Evolutionary conservation across 2,888 invertebrate species (phyloP), one percentile per base, ranked within the genome.

Genomic region (Unio delphinus): DNA sequence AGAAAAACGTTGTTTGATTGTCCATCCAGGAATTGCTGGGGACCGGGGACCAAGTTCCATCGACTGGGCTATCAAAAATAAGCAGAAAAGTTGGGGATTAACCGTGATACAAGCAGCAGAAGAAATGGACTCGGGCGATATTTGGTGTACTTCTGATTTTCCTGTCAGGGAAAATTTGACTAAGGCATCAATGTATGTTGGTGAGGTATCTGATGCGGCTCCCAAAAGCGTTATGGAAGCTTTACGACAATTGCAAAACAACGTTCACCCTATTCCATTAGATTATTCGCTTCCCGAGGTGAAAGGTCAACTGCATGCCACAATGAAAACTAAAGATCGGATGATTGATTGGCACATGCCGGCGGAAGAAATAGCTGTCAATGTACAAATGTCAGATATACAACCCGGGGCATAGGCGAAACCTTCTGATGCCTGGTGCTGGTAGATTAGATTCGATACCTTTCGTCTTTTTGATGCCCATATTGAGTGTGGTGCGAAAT

Each of bases 21-120:
- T 75, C 1, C 75, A 75, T 56, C 75, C 75, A 7, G 75, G 75
- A 8, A 64, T 73, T 8, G 70, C 70, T 20, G 75, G 69, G 8
- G 75, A 75, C 64, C 65, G 70, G 17, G 75, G 75, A 3, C 72
- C 72, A 3, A 65, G 65, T 26, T 72, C 75, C 15, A 34, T 75
- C 23, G 75, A 73, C 45, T 75, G 57, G 67, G 67, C 61, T 23
- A 64, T 72, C 30, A 58, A 45, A 4, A 55, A 68, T 55, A 28
- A 65, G 11, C 23, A 57, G 55, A 56, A 26, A n/a, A 20, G 30
- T 26, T 72, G 71, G 71, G 71, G 71, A 3, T 68, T 72, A n/a
- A 72, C 71, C 0, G 71, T 72, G 5, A 45, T 72, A 59, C 60
- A 72, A 58, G 71, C 71, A 6, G 62, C 56, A 8, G 65, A 61